Percentiles rank a stretch among this genome's conserved stretches.
Evolutionary conservation across 1,140 invertebrate genomes (phyloP).

Genomic region (Choristoneura fumiferana): DNA sequence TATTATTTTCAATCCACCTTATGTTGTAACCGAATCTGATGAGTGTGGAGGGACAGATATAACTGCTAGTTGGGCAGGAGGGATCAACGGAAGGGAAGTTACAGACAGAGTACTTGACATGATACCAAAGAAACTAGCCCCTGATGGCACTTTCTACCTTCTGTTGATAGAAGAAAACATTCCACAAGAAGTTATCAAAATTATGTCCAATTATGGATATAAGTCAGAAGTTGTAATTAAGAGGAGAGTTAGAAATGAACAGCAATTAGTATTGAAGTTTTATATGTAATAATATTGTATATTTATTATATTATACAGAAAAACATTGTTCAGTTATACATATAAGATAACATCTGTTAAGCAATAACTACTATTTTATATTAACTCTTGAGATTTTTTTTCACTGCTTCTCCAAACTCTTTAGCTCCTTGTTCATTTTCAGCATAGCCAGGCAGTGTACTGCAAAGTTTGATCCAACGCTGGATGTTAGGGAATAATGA

Average conservation of each 20-base stretch:
- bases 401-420: constrained; percentile 75
- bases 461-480: constrained; percentile 82
- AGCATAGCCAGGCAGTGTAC: constrained; percentile 72
- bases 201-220: constrained; percentile 81
- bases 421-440: constrained; percentile 79
- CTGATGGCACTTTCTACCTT: constrained; percentile 89
- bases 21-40: constrained; percentile 91
- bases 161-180: constrained; percentile 93
- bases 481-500: constrained; percentile 82
- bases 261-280: constrained; percentile 83
- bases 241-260: constrained; percentile 86
- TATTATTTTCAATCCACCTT: constrained; percentile 98
- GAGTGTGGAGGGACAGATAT: constrained; percentile 83
- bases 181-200: constrained; percentile 83
- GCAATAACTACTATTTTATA: constrained; percentile 26
- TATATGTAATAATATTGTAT: constrained; percentile 39
- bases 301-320: constrained; percentile 32
- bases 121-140: constrained; percentile 84
- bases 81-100: constrained; percentile 86
- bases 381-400: constrained; percentile 75
- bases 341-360: constrained; percentile 19
- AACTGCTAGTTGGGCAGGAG: constrained; percentile 91
- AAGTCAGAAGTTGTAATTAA: constrained; percentile 81
- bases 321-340: constrained; percentile 37
- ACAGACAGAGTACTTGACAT: constrained; percentile 87